These are phyloP conservation scores for Trachelipus rathkii DNA, from an alignment of 1,140 invertebrate genomes.

Conservation along the genomic window DNA sequence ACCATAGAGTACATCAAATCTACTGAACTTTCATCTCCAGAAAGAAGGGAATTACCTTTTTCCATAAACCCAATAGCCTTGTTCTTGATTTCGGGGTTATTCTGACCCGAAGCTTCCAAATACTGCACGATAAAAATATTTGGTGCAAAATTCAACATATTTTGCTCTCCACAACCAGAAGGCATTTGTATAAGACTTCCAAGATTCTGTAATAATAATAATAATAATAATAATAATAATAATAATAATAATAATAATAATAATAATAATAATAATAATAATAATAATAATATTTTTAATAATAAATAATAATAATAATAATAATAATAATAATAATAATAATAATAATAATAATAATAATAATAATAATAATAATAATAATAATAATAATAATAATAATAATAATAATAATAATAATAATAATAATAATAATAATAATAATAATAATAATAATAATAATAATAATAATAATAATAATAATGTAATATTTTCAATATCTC, in stretches of 20 bases:
- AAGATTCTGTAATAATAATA: slow-evolving; percentile 57
- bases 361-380: too few relatives aligned
- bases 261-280: neutral
- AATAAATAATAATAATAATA: neutral
- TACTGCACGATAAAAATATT: slow-evolving; percentile 83
- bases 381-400: too few relatives aligned
- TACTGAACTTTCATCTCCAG: too few relatives aligned
- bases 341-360: too few relatives aligned
- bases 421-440: too few relatives aligned
- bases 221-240: neutral
- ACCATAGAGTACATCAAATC: too few relatives aligned
- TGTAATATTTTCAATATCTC: too few relatives aligned
- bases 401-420: too few relatives aligned
- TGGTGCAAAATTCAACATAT: slow-evolving; percentile 88
- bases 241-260: neutral
- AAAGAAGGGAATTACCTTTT: too few relatives aligned
- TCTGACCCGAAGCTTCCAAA: slow-evolving; percentile 60
- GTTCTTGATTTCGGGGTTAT: slow-evolving; percentile 61
- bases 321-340: too few relatives aligned
- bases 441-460: too few relatives aligned
- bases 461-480: too few relatives aligned
- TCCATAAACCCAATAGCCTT: slow-evolving; percentile 68
- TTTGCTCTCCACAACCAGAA: slow-evolving; percentile 89
- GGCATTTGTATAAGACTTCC: slow-evolving; percentile 73
- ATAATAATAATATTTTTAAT: neutral